Evolutionary conservation across 1,140 invertebrate species (phyloP).

Genomic region (Oryzaephilus surinamensis): DNA sequence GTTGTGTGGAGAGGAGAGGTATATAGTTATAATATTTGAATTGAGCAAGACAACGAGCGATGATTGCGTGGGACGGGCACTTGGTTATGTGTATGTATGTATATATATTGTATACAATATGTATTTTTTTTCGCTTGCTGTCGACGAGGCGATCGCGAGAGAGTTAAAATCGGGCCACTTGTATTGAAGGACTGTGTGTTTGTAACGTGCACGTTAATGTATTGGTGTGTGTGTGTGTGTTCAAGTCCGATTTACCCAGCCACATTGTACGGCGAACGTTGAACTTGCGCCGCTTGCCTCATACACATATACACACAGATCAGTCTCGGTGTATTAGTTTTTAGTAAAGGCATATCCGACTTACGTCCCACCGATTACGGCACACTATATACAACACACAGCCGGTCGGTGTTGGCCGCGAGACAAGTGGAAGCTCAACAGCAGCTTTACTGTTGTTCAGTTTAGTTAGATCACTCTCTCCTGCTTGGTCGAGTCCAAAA

Average conservation of each 20-base stretch:
- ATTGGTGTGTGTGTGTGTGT: no score
- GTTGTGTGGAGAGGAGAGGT: no score
- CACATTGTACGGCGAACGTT: conserved; percentile 20
- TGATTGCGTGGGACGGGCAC: conserved; percentile 6
- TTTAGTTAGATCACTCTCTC: no score
- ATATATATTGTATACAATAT: no score
- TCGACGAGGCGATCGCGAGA: conserved; percentile 7
- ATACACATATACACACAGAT: conserved; percentile 7
- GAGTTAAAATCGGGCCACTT: conserved; percentile 19
- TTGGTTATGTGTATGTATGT: neutral
- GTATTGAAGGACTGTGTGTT: conserved; percentile 6
- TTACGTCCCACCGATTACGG: conserved; percentile 9
- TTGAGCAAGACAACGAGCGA: no score
- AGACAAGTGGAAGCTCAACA: conserved; percentile 6
- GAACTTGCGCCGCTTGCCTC: conserved; percentile 15
- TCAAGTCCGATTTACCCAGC: conserved; percentile 20
- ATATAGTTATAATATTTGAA: no score
- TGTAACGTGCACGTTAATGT: conserved; percentile 17
- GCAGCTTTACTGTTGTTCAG: conserved; percentile 1
- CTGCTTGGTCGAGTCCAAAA: no score
- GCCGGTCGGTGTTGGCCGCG: neutral
- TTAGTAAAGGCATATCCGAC: conserved; percentile 10
- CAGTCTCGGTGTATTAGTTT: conserved; percentile 1
- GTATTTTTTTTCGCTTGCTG: no score
- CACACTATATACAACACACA: conserved; percentile 6